Evolutionary conservation across 1,140 invertebrate species (phyloP).

Genomic region (Zaprionus davidi): DNA sequence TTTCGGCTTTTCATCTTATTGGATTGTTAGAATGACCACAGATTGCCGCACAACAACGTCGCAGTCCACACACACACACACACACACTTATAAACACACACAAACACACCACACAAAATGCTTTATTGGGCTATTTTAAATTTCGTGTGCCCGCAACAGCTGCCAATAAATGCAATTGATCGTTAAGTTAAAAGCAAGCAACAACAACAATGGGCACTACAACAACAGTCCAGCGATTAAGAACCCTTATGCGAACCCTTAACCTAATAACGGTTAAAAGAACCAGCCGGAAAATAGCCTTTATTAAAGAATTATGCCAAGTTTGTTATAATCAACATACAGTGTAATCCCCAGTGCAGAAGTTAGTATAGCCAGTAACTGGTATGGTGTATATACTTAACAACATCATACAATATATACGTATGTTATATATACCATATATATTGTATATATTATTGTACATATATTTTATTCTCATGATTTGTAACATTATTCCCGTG

Average conservation of each 20-base stretch:
- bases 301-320: conserved; percentile 6
- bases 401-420: neutral
- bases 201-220: conserved; percentile 3
- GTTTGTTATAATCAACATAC: neutral
- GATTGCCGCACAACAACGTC: conserved; percentile 47
- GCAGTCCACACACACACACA: conserved; percentile 33
- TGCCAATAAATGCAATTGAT: conserved; percentile 70
- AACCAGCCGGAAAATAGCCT: neutral
- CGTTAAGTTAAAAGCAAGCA: conserved; percentile 48
- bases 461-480: no score
- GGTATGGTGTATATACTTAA: neutral
- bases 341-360: neutral
- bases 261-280: conserved; percentile 18
- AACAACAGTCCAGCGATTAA: conserved; percentile 1
- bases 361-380: neutral
- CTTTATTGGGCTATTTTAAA: conserved; percentile 68
- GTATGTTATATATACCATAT: neutral
- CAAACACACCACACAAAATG: conserved; percentile 37
- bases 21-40: conserved; percentile 69
- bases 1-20: conserved; percentile 69
- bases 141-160: conserved; percentile 49
- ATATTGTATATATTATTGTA: neutral
- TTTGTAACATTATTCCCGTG: no score
- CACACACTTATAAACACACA: neutral
- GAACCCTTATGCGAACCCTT: conserved; percentile 6